These are phyloP conservation scores for Nothura maculosa DNA, from an alignment of 2,797 vertebrate species.

Conservation along the genomic window DNA sequence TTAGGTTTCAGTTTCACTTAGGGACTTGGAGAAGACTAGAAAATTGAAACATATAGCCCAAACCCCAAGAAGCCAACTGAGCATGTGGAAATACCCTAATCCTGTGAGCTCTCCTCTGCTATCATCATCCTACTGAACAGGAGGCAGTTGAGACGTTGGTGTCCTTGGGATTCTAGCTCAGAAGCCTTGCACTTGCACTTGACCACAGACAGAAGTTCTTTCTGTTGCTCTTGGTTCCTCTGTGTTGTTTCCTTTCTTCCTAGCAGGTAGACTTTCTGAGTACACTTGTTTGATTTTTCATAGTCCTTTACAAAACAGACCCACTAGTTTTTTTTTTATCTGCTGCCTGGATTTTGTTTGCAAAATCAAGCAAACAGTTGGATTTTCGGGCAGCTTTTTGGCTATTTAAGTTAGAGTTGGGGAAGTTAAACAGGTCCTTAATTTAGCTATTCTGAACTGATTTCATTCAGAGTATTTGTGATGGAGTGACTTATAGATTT, in stretches of 20 bases:
- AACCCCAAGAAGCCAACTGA: not conserved
- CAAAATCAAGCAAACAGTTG: too few relatives aligned
- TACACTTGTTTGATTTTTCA: not conserved
- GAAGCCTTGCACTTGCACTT: not conserved
- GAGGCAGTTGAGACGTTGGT: not conserved
- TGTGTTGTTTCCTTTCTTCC: not conserved
- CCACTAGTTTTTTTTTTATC: not conserved
- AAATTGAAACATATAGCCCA: not conserved
- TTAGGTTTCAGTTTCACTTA: not conserved
- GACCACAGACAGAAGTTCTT: not conserved
- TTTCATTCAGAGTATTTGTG: constrained; percentile 2
- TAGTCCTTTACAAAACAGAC: not conserved
- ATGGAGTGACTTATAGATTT: not conserved
- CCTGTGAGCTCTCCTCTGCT: not conserved
- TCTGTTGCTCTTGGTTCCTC: not conserved
- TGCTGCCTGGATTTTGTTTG: not conserved
- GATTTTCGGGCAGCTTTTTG: not conserved
- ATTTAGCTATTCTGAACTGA: not conserved
- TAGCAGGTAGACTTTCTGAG: not conserved
- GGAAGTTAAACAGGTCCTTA: constrained; percentile 12
- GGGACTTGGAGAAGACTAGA: not conserved
- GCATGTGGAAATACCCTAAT: not conserved
- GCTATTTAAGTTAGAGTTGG: not conserved
- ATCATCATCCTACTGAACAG: not conserved
- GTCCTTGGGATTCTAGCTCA: not conserved